Percentiles rank a stretch among this genome's conserved stretches.
These are phyloP conservation scores for Sycobia sp. DNA, from an alignment of 1,140 invertebrate species.

Conservation along the genomic window DNA sequence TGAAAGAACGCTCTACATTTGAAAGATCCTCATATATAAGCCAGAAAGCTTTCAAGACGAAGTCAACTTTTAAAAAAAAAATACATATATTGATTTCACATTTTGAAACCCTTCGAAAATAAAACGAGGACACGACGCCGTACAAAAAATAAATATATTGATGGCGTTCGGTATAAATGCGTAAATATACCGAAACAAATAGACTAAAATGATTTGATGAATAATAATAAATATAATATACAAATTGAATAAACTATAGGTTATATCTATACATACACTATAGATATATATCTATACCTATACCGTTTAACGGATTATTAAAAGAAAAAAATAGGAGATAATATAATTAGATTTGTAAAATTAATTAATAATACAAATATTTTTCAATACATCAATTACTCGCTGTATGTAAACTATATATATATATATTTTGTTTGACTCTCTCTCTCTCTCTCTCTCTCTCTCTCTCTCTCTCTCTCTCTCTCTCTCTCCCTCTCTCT, in stretches of 20 bases:
- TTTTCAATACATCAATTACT: slow-evolving; percentile 62
- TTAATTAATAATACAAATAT: slow-evolving; percentile 59
- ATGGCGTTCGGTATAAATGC: slow-evolving; percentile 15
- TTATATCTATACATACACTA: slow-evolving; percentile 42
- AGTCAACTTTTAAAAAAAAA: too few species aligned
- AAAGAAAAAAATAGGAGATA: slow-evolving; percentile 49
- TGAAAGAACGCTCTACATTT: too few species aligned
- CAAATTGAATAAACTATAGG: slow-evolving; percentile 42
- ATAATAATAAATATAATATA: slow-evolving; percentile 25
- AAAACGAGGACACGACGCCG: too few species aligned
- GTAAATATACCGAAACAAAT: slow-evolving; percentile 17
- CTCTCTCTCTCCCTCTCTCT: too few species aligned
- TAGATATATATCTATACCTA: too few species aligned
- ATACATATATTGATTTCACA: too few species aligned
- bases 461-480: too few species aligned
- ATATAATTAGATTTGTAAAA: slow-evolving; percentile 62
- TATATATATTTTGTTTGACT: too few species aligned
- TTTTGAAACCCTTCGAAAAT: background rate
- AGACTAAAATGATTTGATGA: too few species aligned
- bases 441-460: too few species aligned
- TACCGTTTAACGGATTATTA: slow-evolving; percentile 49
- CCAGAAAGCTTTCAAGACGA: too few species aligned
- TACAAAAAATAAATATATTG: slow-evolving; percentile 3
- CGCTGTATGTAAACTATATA: slow-evolving; percentile 57
- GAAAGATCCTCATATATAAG: too few species aligned